Evolutionary conservation across 2,797 vertebrate species (phyloP), one percentile per base, ranked within the genome.

Genomic region (Pipistrellus pygmaeus): DNA sequence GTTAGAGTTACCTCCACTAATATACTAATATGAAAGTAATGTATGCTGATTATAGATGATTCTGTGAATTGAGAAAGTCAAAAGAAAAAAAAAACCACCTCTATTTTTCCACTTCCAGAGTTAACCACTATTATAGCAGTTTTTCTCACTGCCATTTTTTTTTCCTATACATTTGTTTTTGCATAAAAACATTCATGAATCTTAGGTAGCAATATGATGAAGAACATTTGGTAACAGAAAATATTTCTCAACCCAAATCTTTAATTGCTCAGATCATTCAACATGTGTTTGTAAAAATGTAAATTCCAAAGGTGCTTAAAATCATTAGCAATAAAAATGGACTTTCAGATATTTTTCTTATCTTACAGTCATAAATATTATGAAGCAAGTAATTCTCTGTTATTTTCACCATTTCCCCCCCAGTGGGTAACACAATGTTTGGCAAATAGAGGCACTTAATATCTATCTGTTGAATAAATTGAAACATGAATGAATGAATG

Each of bases 121-220:
- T 32, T 69, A 88, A 88, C 21, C 14, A 81, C 77, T 78, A 81
- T 57, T 51, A 82, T 23, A 68, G 20, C 20, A 48, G 46, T 14
- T 91, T 81, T 90, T 44, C 68, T 85, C 53, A 48, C 8, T 92
- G 48, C 7, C 73, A 51, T 64, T 53, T 53, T 53, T 53, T 53
- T 84, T 41, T n/a, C n/a, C 73, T 76, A 44, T 78, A 27, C n/a
- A 80, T 72, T 92, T 83, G 60, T 64, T 95, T 95, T 94, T 94
- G 35, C 60, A 85, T 44, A 69, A 94, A 84, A 95, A 77, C 30
- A 78, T 35, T 81, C 35, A 46, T 64, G 44, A 32, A 2, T 84
- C 25, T 91, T 57, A 86, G 17, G 35, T 60, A 57, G 62, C 77
- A 82, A 72, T 80, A 86, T 23, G 69, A 18, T 80, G 35, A 96